Base-by-base conservation (phyloP, 30 jellyfish, hydroid and myxozoan species). In the Pelagia noctiluca region DNA sequence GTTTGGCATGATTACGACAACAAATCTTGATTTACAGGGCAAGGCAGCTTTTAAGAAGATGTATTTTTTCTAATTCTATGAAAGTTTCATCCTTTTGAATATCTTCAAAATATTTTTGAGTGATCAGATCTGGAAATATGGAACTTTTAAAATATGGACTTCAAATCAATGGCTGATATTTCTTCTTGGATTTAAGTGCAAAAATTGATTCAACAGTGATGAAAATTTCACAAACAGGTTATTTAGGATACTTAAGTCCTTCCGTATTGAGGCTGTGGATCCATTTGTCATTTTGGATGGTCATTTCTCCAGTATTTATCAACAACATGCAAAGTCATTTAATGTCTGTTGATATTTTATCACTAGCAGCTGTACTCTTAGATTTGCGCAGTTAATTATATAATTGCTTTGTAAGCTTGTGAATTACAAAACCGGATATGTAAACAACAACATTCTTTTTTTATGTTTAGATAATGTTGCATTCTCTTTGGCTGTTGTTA, bases 231-330 rank as follows among this genome's bases (percentile, higher is more conserved):
- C 52, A 72, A 19, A 72, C 71, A 19, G 84, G 13, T 24, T 23
- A 25, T 72, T 72, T 72, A 5, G 84, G 84, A 49, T 31, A 72
- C 50, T 72, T 72, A 5, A 80, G 49, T 46, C 90, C 90, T 35
- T 74, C 90, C 47, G 83, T 80, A 37, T 63, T 63, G 35, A 80
- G 90, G 69, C 80, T 33, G 32, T 32, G 34, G 30, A 50, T 80
- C 21, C 63, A 66, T 63, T 26, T 80, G 21, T 36, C 74, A 42
- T 42, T 62, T 42, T 21, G 3, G 22, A 38, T 38, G 12, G 16
- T 52, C 37, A 29, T 31, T 64, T 37, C 89, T n/a, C 30, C 78
- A 7, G 77, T 63, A 50, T 63, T 63, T 63, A 63, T 50, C 61
- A 31, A 28, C 63, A 37, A 28, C 63, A 37, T 62, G 35, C 63